These are phyloP conservation scores for Tragelaphus eurycerus DNA, from an alignment of 2,797 vertebrate species.

Conservation along the genomic window DNA sequence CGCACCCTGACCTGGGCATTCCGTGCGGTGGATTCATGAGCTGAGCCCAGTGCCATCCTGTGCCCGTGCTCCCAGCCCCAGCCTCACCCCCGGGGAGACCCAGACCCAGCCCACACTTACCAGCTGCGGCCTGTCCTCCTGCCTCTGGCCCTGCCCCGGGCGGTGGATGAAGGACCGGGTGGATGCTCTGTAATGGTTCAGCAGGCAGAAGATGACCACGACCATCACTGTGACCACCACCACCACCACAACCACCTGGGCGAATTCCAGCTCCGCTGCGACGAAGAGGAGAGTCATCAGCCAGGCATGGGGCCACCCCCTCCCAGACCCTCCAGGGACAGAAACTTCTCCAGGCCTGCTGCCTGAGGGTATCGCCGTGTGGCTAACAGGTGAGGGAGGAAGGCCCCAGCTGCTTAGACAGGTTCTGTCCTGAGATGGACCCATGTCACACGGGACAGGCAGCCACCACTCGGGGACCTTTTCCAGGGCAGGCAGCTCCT, in stretches of 20 bases:
- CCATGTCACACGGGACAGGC: background rate
- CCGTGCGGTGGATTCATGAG: rapidly evolving
- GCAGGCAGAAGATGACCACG: constrained; percentile 93
- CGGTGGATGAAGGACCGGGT: constrained; percentile 94
- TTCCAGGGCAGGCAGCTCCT: background rate
- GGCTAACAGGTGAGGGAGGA: background rate
- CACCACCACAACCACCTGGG: constrained; percentile 95
- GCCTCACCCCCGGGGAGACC: background rate
- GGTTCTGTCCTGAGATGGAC: background rate
- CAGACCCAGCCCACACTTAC: constrained; percentile 81
- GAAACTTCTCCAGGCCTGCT: background rate
- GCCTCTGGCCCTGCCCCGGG: constrained; percentile 91
- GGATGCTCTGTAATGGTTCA: constrained; percentile 95
- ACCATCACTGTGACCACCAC: constrained; percentile 97
- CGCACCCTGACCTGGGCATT: background rate
- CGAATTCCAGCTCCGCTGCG: constrained; percentile 92
- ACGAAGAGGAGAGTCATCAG: background rate
- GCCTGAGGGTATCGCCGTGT: background rate
- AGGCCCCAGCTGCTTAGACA: background rate
- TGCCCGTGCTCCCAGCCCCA: background rate
- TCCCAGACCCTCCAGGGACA: background rate
- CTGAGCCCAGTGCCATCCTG: background rate
- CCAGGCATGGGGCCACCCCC: background rate
- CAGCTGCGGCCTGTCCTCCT: constrained; percentile 90
- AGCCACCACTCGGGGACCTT: background rate